phyloP scores from a whole-genome alignment of 2,888 invertebrate genomes.

The Nemoura dubitans region DNA sequence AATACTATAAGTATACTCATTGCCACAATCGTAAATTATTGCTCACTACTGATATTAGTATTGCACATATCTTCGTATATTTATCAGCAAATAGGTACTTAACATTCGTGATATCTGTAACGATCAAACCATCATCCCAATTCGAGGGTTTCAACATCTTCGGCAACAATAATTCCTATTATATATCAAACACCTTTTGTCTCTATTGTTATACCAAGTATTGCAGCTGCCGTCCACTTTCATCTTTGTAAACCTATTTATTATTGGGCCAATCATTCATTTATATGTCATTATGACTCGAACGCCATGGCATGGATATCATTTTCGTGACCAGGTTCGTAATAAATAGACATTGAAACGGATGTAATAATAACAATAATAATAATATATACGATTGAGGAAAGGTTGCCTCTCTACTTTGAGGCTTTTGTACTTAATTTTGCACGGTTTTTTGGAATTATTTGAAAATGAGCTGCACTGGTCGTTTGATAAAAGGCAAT shows the following conservation, averaged over 20 bases:
- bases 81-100: not conserved
- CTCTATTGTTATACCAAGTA: not conserved
- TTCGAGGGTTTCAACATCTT: not conserved
- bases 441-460: constrained; percentile 3
- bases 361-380: not conserved
- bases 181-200: not conserved
- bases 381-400: not conserved
- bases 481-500: not conserved
- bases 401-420: not conserved
- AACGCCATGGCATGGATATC: not conserved
- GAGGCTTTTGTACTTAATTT: not conserved
- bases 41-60: not conserved
- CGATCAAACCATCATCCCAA: not conserved
- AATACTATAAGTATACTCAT: not conserved
- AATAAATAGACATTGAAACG: not conserved
- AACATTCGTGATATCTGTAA: not conserved
- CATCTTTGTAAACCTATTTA: not conserved
- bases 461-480: not conserved
- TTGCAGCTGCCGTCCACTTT: not conserved
- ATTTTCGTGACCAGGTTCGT: not conserved
- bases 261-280: constrained; percentile 7
- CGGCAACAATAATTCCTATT: not conserved
- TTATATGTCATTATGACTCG: not conserved
- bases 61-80: not conserved
- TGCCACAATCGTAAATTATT: not conserved